Evolutionary conservation across 2,797 vertebrate genomes (phyloP), one percentile per base, ranked within the genome.

Genomic region (Eidolon dupreanum): DNA sequence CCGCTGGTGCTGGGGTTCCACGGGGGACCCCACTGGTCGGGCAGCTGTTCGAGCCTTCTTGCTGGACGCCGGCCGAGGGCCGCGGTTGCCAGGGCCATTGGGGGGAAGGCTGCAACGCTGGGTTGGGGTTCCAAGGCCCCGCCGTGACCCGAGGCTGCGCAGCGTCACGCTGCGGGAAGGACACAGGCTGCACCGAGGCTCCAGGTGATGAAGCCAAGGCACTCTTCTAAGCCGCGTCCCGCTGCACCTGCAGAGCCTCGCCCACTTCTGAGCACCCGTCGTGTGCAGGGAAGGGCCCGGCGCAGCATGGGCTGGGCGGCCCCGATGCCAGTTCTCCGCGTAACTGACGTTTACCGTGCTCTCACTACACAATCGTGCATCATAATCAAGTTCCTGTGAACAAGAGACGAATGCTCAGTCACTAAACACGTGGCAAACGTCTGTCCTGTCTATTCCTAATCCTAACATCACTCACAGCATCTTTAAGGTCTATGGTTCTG

Each of bases 291-390:
- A 87, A 84, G 43, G 49, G 24, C 59, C 79, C 79, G 51, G 93
- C 31, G 81, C 3, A 77, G 66, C 26, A 66, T 4, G 26, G 65
- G 41, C 63, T 81, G 22, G 12, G 51, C 61, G 85, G 65, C 41
- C 20, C 41, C 68, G 51, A 15, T 26, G 71, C 65, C 33, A 66
- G 24, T 8, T 95, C 95, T 90, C 46, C 66, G 46, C 16, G 41
- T 13, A 28, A 75, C 89, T 85, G 95, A 51, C 89, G 22, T 17
- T 53, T 97, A 85, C 41, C 43, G 57, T n/a, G 83, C n/a, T 88
- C 81, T 78, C 55, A 79, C 70, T 59, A 81, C 7, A 66, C 22
- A 79, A 71, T 33, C 43, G 88, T 20, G 38, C 55, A 31, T 84
- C 43, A 77, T 28, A 84, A 75, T 41, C 11, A 93, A n/a, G 43